Evolutionary conservation across 2,888 invertebrate species (phyloP).

Genomic region (Dryocosmus kuriphilus): DNA sequence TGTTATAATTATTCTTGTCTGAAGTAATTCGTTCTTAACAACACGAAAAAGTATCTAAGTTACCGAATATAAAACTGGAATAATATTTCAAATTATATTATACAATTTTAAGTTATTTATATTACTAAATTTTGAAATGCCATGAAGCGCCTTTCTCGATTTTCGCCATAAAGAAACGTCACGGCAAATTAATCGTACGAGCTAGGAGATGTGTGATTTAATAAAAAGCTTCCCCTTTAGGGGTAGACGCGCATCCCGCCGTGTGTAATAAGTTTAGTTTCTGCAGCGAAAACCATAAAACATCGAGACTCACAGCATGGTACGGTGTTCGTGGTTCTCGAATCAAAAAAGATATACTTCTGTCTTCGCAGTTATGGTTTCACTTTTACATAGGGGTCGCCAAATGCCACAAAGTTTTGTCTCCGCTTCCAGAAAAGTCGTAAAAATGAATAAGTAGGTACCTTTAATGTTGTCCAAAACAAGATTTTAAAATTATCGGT

Average conservation of each 20-base stretch:
- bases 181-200: conserved; percentile 73
- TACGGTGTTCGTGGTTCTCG: conserved; percentile 63
- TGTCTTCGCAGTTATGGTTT: conserved; percentile 58
- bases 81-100: neutral
- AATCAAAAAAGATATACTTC: conserved; percentile 64
- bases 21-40: too few relatives aligned
- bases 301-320: conserved; percentile 66
- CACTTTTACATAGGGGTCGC: conserved; percentile 49
- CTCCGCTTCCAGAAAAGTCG: neutral
- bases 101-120: neutral
- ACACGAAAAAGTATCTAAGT: too few relatives aligned
- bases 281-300: conserved; percentile 75
- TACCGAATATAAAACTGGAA: neutral
- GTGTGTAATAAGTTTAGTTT: conserved; percentile 77
- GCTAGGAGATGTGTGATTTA: conserved; percentile 71
- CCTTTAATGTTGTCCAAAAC: conserved; percentile 16
- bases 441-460: conserved; percentile 39
- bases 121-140: neutral
- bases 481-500: neutral
- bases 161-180: conserved; percentile 70
- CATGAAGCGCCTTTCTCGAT: conserved; percentile 52
- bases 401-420: conserved; percentile 30
- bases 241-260: conserved; percentile 65
- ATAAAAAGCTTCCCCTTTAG: conserved; percentile 70
- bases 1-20: too few relatives aligned